phyloP scores from a whole-genome alignment of 2,888 invertebrate genomes.

The Diabrotica balteata region DNA sequence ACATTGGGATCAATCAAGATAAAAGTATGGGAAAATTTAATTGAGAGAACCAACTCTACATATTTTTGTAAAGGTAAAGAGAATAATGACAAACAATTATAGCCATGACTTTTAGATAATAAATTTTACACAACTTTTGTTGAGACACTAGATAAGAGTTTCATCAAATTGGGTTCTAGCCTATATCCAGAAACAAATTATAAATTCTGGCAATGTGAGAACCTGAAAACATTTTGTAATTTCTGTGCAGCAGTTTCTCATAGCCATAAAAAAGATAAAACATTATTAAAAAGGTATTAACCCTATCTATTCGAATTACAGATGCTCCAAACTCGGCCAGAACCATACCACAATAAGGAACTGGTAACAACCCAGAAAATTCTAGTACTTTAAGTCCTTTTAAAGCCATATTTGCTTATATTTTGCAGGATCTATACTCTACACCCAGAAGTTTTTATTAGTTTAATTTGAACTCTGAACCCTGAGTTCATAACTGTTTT shows the following conservation, averaged over 20 bases:
- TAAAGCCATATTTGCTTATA: constrained; percentile 71
- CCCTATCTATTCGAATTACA: constrained; percentile 89
- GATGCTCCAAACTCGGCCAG: constrained; percentile 94
- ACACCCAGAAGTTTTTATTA: background rate
- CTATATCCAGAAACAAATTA: too few relatives aligned
- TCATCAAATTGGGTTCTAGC: too few relatives aligned
- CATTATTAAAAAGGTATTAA: constrained; percentile 56
- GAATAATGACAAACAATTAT: too few relatives aligned
- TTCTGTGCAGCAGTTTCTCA: too few relatives aligned
- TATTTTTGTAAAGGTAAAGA: too few relatives aligned
- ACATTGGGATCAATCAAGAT: too few relatives aligned
- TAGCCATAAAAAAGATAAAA: background rate
- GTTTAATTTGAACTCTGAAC: background rate
- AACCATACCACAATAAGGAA: constrained; percentile 94
- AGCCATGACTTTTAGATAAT: too few relatives aligned
- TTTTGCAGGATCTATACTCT: background rate
- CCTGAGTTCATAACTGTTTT: background rate
- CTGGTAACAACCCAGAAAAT: constrained; percentile 94
- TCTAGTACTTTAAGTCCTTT: constrained; percentile 90
- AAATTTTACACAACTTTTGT: too few relatives aligned
- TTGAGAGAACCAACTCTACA: too few relatives aligned
- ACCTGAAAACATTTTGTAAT: too few relatives aligned
- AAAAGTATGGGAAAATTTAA: too few relatives aligned
- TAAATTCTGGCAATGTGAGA: background rate
- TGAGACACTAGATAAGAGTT: too few relatives aligned